Conservation (phyloP, 2,113 vertebrate species). For the Xiphorhynchus elegans region DNA sequence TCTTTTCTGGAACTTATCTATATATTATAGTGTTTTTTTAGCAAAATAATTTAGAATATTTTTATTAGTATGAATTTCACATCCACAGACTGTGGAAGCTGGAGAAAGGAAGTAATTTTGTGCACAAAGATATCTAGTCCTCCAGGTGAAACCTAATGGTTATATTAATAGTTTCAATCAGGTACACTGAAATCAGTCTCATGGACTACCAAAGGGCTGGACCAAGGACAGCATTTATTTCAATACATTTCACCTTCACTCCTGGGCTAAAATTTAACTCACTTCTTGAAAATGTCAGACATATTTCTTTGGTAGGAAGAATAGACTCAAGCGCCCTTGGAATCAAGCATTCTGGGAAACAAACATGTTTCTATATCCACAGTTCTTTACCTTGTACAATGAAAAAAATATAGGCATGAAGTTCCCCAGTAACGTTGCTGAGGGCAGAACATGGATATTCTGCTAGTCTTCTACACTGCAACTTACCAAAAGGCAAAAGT, state of each 20-base stretch:
- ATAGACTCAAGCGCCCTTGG: not conserved
- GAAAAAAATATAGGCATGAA: not conserved
- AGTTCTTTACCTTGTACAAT: not conserved
- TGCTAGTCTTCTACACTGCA: not conserved
- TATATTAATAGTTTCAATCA: not conserved
- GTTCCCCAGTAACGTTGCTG: not conserved
- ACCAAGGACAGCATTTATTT: not conserved
- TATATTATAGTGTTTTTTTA: not conserved
- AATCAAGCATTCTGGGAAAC: not conserved
- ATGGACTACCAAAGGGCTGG: not conserved
- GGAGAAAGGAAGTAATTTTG: not conserved
- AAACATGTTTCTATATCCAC: not conserved
- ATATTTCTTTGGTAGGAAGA: not conserved
- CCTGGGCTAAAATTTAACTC: not conserved
- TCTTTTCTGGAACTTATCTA: not conserved
- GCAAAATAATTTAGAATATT: not conserved
- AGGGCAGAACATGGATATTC: not conserved
- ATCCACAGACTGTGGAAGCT: accelerated
- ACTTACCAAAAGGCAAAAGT: not conserved
- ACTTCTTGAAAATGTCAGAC: not conserved
- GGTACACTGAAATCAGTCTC: not conserved
- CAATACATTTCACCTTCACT: not conserved
- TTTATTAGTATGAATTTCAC: not conserved
- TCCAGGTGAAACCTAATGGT: not conserved
- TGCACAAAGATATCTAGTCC: not conserved